Percentiles rank a stretch among this genome's conserved stretches.
Evolutionary conservation across 2,797 vertebrate species (phyloP).

Genomic region (Urosaurus nigricauda): DNA sequence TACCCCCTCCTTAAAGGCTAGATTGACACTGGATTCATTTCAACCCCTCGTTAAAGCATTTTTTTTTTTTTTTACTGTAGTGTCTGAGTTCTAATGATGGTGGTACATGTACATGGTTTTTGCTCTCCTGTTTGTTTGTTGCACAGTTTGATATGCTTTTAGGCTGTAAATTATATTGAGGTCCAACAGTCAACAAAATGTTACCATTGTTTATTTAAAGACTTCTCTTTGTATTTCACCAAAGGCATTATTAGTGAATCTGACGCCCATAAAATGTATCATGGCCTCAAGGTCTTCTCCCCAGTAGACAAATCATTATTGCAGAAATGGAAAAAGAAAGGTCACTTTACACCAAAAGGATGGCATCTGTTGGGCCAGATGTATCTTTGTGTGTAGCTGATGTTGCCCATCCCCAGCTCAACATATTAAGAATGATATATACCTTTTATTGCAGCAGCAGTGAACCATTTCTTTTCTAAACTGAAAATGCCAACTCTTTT

Average conservation of each 20-base stretch:
- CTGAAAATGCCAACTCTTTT: constrained; percentile 26
- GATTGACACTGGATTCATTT: too few relatives aligned
- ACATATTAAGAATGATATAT: constrained; percentile 4
- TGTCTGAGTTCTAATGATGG: too few relatives aligned
- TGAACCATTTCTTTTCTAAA: constrained; percentile 19
- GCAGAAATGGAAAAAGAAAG: neutral
- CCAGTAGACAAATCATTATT: neutral
- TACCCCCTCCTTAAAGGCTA: too few relatives aligned
- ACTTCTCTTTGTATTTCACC: neutral
- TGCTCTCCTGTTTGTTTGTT: too few relatives aligned
- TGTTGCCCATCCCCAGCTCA: neutral
- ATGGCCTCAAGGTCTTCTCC: neutral
- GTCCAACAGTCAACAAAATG: neutral
- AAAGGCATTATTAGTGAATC: neutral
- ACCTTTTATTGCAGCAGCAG: neutral
- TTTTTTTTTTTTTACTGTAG: too few relatives aligned
- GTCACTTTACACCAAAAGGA: too few relatives aligned
- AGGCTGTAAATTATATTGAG: too few relatives aligned
- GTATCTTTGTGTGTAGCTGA: neutral
- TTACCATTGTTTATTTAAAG: neutral
- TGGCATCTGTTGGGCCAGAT: neutral
- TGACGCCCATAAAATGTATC: neutral
- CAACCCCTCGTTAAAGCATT: too few relatives aligned
- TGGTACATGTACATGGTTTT: too few relatives aligned
- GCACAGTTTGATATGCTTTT: too few relatives aligned